Conservation (phyloP, 1,140 invertebrate species). For the Psix sp. region DNA sequence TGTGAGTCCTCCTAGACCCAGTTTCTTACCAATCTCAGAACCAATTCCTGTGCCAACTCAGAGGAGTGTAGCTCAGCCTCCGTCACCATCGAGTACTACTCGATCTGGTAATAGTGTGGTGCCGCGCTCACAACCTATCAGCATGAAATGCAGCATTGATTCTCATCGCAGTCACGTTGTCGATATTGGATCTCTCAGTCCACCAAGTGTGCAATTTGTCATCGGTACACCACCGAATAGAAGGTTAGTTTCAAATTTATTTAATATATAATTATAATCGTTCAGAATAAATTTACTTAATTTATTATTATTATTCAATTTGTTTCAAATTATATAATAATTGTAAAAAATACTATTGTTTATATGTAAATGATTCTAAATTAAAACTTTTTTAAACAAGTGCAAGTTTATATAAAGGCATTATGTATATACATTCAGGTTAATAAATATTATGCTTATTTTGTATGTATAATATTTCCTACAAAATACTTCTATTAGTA, state of each 20-base stretch:
- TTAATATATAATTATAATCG: no score
- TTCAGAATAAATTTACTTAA: no score
- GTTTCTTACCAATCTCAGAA: slow-evolving; percentile 83
- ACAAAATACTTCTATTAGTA: no score
- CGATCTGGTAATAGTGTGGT: slow-evolving; percentile 76
- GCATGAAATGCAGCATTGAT: slow-evolving; percentile 83
- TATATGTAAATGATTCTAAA: no score
- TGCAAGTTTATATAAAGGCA: no score
- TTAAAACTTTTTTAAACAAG: no score
- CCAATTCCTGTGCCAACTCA: slow-evolving; percentile 89
- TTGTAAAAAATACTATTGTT: no score
- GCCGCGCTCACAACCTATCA: slow-evolving; percentile 89
- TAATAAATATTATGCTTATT: no score
- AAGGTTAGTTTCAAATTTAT: slow-evolving; percentile 60
- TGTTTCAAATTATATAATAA: no score
- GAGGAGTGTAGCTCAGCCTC: slow-evolving; percentile 77
- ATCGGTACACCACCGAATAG: slow-evolving; percentile 91
- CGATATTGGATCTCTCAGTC: slow-evolving; percentile 92
- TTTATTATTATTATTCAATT: no score
- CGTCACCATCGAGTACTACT: slow-evolving; percentile 66
- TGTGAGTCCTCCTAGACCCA: slow-evolving; percentile 82
- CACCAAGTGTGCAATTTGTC: slow-evolving; percentile 92
- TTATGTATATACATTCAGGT: no score
- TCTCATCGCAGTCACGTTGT: slow-evolving; percentile 80
- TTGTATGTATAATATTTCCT: no score